phyloP scores from a whole-genome alignment of 2,797 vertebrate species.

The Notoglanidium macrostoma region DNA sequence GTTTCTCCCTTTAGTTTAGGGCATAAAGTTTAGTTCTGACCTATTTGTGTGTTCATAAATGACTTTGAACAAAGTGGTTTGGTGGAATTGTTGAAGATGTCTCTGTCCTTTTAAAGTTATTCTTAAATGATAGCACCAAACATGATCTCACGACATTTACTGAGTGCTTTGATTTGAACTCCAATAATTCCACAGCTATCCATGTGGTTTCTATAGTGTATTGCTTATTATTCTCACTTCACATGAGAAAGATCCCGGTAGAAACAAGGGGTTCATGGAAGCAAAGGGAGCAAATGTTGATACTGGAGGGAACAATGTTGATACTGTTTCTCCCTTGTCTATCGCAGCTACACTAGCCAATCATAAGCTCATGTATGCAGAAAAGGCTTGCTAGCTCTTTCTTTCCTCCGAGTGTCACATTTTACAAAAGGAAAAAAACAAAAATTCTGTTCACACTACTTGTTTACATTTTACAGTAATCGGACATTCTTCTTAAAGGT shows the following conservation, averaged over 20 bases:
- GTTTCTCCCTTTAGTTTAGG: slow-evolving; percentile 17
- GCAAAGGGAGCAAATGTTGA: not conserved
- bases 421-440: not conserved
- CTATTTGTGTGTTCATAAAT: not conserved
- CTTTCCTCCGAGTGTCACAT: not conserved
- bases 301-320: not conserved
- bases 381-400: not conserved
- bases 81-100: no score
- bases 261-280: not conserved
- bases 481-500: not conserved
- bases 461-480: not conserved
- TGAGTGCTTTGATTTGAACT: not conserved
- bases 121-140: not conserved
- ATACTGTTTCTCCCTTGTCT: not conserved
- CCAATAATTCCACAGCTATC: not conserved
- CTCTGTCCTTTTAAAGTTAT: not conserved
- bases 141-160: not conserved
- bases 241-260: not conserved
- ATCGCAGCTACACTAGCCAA: not conserved
- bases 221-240: not conserved
- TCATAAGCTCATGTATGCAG: not conserved
- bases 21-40: not conserved
- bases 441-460: not conserved
- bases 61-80: not conserved
- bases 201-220: not conserved